Conservation (phyloP, 2,888 invertebrate genomes). For the Philhelius pedissequus region DNA sequence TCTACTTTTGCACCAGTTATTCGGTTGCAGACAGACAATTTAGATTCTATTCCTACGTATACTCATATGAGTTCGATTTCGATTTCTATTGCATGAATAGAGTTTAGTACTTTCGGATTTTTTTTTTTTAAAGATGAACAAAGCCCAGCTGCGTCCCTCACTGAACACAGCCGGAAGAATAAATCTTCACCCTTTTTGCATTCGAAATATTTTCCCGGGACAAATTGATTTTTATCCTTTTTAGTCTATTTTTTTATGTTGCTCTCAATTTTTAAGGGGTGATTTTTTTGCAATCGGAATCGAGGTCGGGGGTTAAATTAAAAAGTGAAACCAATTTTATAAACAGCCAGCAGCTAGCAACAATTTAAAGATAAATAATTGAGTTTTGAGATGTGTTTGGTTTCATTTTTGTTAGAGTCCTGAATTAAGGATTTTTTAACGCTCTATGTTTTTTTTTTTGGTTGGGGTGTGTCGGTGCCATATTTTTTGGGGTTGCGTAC, state of each 20-base stretch:
- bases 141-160: neutral
- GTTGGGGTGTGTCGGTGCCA: neutral
- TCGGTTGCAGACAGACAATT: neutral
- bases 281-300: neutral
- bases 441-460: neutral
- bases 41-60: neutral
- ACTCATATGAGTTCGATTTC: constrained; percentile 34
- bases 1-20: neutral
- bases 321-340: constrained; percentile 62
- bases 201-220: constrained; percentile 28
- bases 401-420: constrained; percentile 7
- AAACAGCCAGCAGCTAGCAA: constrained; percentile 58
- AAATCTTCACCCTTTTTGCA: constrained; percentile 50
- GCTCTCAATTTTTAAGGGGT: constrained; percentile 2
- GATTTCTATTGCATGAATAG: constrained; percentile 30
- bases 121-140: constrained; percentile 22
- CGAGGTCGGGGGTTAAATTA: neutral
- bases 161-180: constrained; percentile 9
- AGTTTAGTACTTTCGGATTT: constrained; percentile 11
- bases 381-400: constrained; percentile 42
- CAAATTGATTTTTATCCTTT: constrained; percentile 65
- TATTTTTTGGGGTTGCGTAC: constrained; percentile 5
- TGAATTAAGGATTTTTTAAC: constrained; percentile 36
- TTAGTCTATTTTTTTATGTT: neutral
- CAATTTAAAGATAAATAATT: constrained; percentile 64